These are phyloP conservation scores for Plagodis dolabraria DNA, from an alignment of 2,888 invertebrate species.

Conservation along the genomic window DNA sequence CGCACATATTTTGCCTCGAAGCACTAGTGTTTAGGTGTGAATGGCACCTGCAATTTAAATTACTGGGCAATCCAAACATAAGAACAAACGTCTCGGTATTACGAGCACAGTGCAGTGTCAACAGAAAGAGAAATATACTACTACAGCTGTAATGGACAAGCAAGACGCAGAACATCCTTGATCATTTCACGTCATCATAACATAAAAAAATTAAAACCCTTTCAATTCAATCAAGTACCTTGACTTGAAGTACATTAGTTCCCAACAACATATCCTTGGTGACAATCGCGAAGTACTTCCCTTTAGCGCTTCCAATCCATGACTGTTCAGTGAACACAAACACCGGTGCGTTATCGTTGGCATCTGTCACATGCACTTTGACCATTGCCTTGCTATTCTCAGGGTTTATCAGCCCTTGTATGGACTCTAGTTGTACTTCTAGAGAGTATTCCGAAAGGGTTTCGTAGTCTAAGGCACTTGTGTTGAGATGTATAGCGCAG, in stretches of 20 bases:
- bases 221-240: slow-evolving; percentile 67
- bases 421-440: slow-evolving; percentile 91
- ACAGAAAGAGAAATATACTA: no score
- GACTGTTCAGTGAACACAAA: slow-evolving; percentile 89
- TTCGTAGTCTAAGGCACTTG: slow-evolving; percentile 91
- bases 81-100: no score
- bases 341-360: slow-evolving; percentile 95
- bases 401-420: slow-evolving; percentile 92
- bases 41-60: no score
- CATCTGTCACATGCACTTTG: slow-evolving; percentile 92
- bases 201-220: no score
- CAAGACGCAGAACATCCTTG: no score
- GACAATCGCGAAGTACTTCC: slow-evolving; percentile 92
- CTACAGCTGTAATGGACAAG: no score
- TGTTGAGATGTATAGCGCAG: slow-evolving; percentile 91
- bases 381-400: slow-evolving; percentile 90
- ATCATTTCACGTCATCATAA: no score
- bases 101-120: no score
- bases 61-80: no score
- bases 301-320: slow-evolving; percentile 83
- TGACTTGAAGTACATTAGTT: slow-evolving; percentile 91
- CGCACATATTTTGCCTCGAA: no score
- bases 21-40: no score
- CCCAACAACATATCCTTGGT: slow-evolving; percentile 89
- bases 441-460: slow-evolving; percentile 88